phyloP scores from a whole-genome alignment of 1,140 invertebrate genomes.

The Panagrolaimus sp. region DNA sequence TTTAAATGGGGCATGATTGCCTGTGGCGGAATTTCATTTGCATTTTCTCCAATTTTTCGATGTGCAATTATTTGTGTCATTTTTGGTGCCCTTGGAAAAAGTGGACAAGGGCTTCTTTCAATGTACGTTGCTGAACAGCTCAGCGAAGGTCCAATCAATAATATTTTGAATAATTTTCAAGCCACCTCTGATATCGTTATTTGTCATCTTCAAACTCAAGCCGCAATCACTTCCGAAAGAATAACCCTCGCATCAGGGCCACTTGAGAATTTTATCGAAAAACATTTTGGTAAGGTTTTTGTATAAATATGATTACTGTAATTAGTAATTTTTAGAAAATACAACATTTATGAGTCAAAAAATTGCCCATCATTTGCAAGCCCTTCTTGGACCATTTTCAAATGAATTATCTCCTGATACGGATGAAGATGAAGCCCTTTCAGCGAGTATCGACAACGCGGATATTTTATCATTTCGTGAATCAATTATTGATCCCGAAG shows the following conservation, averaged over 20 bases:
- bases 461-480: not conserved
- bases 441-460: constrained; percentile 26
- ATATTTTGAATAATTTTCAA: constrained; percentile 38
- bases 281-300: constrained; percentile 30
- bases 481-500: constrained; percentile 8
- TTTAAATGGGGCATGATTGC: constrained; percentile 35
- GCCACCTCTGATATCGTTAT: constrained; percentile 36
- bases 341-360: constrained; percentile 29
- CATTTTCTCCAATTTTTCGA: constrained; percentile 42
- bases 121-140: constrained; percentile 35
- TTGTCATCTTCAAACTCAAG: constrained; percentile 39
- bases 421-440: constrained; percentile 36
- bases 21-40: constrained; percentile 30
- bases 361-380: constrained; percentile 21
- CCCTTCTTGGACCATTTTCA: constrained; percentile 33
- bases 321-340: not conserved
- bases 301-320: constrained; percentile 1
- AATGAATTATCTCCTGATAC: constrained; percentile 25
- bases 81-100: constrained; percentile 35
- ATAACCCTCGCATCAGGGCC: constrained; percentile 32
- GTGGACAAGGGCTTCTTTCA: constrained; percentile 35
- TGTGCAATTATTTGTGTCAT: constrained; percentile 37
- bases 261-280: constrained; percentile 38
- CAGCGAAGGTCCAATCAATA: constrained; percentile 28
- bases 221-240: constrained; percentile 27